Percentiles rank a stretch among this genome's conserved stretches.
Evolutionary conservation across 2,113 vertebrate species (phyloP).

Genomic region (Neodon shergylaensis): DNA sequence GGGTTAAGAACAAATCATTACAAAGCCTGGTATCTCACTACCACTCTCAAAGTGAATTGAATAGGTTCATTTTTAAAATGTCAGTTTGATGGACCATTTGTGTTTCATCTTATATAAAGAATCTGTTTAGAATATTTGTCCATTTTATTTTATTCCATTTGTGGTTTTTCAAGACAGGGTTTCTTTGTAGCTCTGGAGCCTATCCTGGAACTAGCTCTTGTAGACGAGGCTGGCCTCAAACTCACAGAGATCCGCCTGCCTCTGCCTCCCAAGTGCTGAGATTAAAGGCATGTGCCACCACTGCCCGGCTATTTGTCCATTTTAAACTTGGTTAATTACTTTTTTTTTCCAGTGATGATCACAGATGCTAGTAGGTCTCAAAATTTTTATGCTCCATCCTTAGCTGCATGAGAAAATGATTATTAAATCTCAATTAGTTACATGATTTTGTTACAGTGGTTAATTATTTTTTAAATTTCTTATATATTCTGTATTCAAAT

Average conservation of each 20-base stretch:
- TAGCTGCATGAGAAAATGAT: not conserved
- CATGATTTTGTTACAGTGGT: not conserved
- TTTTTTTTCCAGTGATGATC: not conserved
- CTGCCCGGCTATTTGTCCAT: not conserved
- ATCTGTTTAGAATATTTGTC: not conserved
- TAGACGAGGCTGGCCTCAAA: no score
- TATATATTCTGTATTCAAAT: not conserved
- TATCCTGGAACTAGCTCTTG: no score
- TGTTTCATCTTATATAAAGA: not conserved
- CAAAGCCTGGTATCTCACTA: not conserved
- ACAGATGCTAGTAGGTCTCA: no score
- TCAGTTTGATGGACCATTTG: not conserved
- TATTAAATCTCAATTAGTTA: not conserved
- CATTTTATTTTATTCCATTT: not conserved
- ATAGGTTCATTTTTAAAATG: not conserved
- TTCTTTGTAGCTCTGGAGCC: no score
- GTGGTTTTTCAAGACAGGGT: no score
- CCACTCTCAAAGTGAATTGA: constrained; percentile 5
- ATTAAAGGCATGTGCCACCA: no score
- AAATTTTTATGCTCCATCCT: not conserved
- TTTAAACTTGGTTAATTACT: not conserved
- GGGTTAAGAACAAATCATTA: not conserved
- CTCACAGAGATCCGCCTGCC: no score
- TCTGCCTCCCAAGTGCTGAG: no score
- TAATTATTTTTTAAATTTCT: not conserved